phyloP scores from a whole-genome alignment of 2,888 invertebrate species.

The Antitype chi region DNA sequence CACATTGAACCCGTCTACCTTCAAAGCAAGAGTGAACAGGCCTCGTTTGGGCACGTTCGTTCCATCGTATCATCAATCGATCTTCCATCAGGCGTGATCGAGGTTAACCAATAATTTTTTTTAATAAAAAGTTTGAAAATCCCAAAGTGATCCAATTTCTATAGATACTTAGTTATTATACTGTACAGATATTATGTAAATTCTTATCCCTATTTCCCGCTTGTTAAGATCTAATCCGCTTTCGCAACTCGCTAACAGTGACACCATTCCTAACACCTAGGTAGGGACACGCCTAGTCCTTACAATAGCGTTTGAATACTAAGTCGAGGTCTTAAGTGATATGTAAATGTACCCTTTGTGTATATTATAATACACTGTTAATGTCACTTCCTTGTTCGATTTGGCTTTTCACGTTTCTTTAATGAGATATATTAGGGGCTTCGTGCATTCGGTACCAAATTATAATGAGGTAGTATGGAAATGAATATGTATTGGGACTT shows the following conservation, averaged over 20 bases:
- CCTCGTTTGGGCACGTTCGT: too few species aligned
- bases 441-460: slow-evolving; percentile 51
- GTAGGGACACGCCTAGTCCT: slow-evolving; percentile 52
- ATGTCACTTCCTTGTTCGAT: slow-evolving; percentile 64
- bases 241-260: slow-evolving; percentile 38
- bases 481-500: slow-evolving; percentile 26
- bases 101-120: too few species aligned
- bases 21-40: too few species aligned
- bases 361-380: slow-evolving; percentile 60
- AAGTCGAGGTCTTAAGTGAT: slow-evolving; percentile 66
- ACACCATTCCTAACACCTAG: slow-evolving; percentile 34
- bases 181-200: neutral
- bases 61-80: too few species aligned
- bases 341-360: slow-evolving; percentile 68
- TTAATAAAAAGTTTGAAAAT: neutral
- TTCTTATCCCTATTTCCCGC: neutral
- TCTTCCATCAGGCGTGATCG: too few species aligned
- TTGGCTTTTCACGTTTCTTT: slow-evolving; percentile 52
- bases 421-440: slow-evolving; percentile 56
- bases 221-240: neutral
- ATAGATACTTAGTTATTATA: neutral
- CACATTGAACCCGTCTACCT: too few species aligned
- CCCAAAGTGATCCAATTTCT: neutral
- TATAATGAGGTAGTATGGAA: slow-evolving; percentile 44
- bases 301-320: slow-evolving; percentile 69